Conservation (phyloP, 2,797 vertebrate genomes). For the Pseudochirops cupreus region DNA sequence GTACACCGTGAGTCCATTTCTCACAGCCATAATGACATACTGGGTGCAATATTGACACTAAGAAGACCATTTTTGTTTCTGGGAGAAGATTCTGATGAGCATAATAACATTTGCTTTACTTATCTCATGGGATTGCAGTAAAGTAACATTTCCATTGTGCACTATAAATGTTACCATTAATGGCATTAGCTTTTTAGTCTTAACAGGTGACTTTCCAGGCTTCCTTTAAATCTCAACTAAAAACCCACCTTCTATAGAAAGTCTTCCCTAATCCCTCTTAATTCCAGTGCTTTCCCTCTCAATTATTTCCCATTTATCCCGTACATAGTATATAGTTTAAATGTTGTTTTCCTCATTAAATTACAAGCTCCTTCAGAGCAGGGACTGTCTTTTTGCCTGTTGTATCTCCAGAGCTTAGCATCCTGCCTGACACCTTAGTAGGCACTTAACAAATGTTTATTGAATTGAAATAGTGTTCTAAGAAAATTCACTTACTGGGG, state of each 20-base stretch:
- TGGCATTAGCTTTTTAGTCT: neutral
- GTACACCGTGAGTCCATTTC: neutral
- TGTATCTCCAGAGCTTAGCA: neutral
- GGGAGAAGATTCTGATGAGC: neutral
- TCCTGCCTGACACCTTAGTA: neutral
- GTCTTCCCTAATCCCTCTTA: neutral
- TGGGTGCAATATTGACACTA: neutral
- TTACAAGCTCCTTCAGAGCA: neutral
- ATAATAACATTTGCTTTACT: neutral
- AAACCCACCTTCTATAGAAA: neutral
- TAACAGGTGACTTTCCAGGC: neutral
- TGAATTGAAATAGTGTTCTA: neutral
- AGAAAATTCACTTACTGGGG: neutral
- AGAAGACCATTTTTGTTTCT: neutral
- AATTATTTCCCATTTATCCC: neutral
- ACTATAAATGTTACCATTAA: neutral
- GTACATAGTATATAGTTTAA: neutral
- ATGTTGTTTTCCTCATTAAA: neutral
- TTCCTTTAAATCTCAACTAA: neutral
- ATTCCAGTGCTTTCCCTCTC: neutral
- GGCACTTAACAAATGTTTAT: neutral
- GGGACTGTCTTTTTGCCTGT: neutral
- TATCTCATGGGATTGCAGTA: neutral
- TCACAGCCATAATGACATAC: neutral
- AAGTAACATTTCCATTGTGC: neutral